Evolutionary conservation across 2,888 invertebrate species (phyloP), one percentile per base, ranked within the genome.

Genomic region (Beris morrisii): DNA sequence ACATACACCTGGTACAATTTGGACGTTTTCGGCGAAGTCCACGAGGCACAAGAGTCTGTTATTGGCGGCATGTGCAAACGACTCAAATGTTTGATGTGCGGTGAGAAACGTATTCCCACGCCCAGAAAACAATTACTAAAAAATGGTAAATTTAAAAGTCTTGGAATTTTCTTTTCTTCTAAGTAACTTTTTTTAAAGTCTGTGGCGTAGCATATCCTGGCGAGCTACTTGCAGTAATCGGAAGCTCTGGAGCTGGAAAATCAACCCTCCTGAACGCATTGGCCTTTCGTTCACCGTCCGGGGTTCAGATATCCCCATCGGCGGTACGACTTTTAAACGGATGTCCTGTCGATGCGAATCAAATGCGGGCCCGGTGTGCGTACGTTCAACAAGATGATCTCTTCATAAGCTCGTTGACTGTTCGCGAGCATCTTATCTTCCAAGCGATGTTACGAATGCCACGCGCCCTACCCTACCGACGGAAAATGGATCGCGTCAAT

Each of bases 351-450:
- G 87, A 87, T 11, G 85, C 89, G 13, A 87, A 86, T 68, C 86
- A 87, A 46, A 83, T 91, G 75, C 89, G 88, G 63, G 88, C 91
- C 7, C 84, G 92, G 44, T 91, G 92, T 15, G 95, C 94, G 0
- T 97, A 96, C 74, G 95, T 97, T 0, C 95, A 96, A 76, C 97
- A 97, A 77, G 92, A 95, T 73, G 96, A 97, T 79, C 82, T 96
- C 61, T 97, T 97, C 77, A 91, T 97, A 72, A 93, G 93, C 0
- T 92, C 92, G 0, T 82, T 97, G 55, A 95, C 95, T 2, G 95
- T 95, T 0, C 84, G 85, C 69, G 96, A 97, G 75, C 95, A 96
- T 80, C 85, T 97, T 5, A 85, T 90, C 56, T 96, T 96, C 76
- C 92, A 93, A 87, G 93, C 95, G 4, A 82, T 92, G 76, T 89